Evolutionary conservation across 2,797 vertebrate genomes (phyloP), one percentile per base, ranked within the genome.

Genomic region (Melanotaenia pygmaea): DNA sequence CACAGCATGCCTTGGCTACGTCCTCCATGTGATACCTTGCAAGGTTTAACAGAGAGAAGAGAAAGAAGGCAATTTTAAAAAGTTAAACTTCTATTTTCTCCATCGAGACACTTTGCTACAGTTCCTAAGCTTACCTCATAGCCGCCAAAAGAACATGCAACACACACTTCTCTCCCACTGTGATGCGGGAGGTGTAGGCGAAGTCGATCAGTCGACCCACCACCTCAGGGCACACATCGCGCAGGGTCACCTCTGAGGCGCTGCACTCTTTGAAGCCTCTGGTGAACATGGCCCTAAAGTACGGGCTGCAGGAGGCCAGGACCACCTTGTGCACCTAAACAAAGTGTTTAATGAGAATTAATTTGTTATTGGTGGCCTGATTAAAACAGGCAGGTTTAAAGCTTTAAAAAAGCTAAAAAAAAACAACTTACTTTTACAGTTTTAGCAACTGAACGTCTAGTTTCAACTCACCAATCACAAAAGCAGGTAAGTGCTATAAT

Each of bases 261-360:
- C 71, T 70, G 69, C 93, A 91, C 89, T 96, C 95, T 70, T 82
- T 90, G 84, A 96, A 96, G 88, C 92, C 93, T 85, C 93, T 94
- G 87, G 95, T 95, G 87, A 96, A 96, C 95, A 96, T 96, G 86
- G 95, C 95, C 83, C 93, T 94, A 88, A 96, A 96, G 79, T 95
- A 96, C 0, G 94, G 89, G 88, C 95, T 96, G 56, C 93, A 95
- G 47, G 95, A 93, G 4, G 95, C 95, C 86, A 96, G 93, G 0
- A 96, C 95, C 80, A 96, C 84, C 70, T 90, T 94, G 72, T 96
- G 95, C 45, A 95, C 95, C 93, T 95, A 30, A 18, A 20, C 11
- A n/a, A 22, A 22, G 1, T 1, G 37, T 28, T 59, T n/a, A 7
- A 54, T 16, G 35, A 37, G 10, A 5, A 8, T 34, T 26, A 37